Evolutionary conservation across 2,888 invertebrate genomes (phyloP).

Genomic region (Prosopocoilus inquinatus): DNA sequence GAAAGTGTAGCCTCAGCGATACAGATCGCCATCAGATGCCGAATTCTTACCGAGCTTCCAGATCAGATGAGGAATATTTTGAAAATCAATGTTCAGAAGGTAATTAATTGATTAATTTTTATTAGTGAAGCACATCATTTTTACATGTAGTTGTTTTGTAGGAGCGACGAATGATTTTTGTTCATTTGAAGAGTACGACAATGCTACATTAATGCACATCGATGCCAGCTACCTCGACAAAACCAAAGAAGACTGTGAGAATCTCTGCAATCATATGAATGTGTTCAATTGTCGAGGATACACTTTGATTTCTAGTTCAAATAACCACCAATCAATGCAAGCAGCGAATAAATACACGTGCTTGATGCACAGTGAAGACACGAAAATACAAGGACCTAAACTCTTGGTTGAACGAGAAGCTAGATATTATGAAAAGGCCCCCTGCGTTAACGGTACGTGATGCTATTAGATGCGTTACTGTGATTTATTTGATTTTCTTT

Average conservation of each 20-base stretch:
- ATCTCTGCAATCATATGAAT: slow-evolving; percentile 60
- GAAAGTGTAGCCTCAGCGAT: slow-evolving; percentile 69
- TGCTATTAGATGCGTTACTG: neutral
- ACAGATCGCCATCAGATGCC: slow-evolving; percentile 75
- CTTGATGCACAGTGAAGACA: slow-evolving; percentile 78
- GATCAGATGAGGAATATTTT: slow-evolving; percentile 76
- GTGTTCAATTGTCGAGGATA: slow-evolving; percentile 74
- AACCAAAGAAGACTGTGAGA: slow-evolving; percentile 57
- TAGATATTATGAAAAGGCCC: slow-evolving; percentile 76
- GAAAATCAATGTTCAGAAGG: slow-evolving; percentile 75
- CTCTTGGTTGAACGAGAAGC: slow-evolving; percentile 61
- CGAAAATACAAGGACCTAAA: slow-evolving; percentile 74
- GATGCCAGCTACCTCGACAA: slow-evolving; percentile 55
- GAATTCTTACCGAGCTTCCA: slow-evolving; percentile 73
- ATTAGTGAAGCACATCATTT: neutral
- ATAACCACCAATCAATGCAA: slow-evolving; percentile 14
- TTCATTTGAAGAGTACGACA: slow-evolving; percentile 74
- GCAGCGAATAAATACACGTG: slow-evolving; percentile 50
- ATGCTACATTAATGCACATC: slow-evolving; percentile 65
- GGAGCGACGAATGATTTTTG: slow-evolving; percentile 61
- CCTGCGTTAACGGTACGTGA: slow-evolving; percentile 77
- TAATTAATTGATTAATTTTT: slow-evolving; percentile 7
- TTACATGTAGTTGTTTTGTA: neutral
- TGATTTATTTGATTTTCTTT: slow-evolving; percentile 13
- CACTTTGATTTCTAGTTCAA: slow-evolving; percentile 47